A percentile compares a stretch with the other conserved stretches of the same genome.
Evolutionary conservation across 2,797 vertebrate species (phyloP).

Genomic region (Bovichtus variegatus): DNA sequence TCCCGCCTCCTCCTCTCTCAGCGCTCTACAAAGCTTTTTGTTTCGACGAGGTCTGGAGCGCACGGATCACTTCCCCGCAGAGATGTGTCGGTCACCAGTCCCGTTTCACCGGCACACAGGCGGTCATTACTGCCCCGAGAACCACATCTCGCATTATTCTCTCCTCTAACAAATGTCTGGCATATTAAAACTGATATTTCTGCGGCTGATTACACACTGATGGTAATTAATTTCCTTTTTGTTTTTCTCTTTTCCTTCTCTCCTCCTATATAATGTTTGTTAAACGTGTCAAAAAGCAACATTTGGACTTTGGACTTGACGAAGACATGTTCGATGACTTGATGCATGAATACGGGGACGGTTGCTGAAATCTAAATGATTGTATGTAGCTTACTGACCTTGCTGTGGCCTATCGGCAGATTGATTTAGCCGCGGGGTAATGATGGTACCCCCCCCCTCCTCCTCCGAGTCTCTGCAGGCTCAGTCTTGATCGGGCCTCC

Average conservation of each 20-base stretch:
- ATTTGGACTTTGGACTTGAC: neutral
- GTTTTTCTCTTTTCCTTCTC: neutral
- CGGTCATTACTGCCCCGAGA: slow-evolving; percentile 23
- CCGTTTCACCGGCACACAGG: slow-evolving; percentile 35
- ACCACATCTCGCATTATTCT: slow-evolving; percentile 7
- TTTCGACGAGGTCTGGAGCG: slow-evolving; percentile 80
- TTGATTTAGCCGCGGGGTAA: slow-evolving; percentile 66
- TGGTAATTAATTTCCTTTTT: neutral
- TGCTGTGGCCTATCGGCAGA: slow-evolving; percentile 56
- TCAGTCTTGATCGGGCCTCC: slow-evolving; percentile 70
- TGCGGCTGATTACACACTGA: neutral
- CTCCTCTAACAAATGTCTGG: slow-evolving; percentile 13
- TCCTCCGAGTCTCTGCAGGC: slow-evolving; percentile 60
- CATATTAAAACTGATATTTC: slow-evolving; percentile 4
- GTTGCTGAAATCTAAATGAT: slow-evolving; percentile 34
- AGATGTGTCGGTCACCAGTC: slow-evolving; percentile 60
- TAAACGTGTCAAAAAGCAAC: slow-evolving; percentile 5
- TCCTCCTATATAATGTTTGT: neutral
- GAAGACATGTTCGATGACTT: neutral
- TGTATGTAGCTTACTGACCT: slow-evolving; percentile 47
- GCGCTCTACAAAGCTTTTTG: slow-evolving; percentile 83
- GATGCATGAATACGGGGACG: neutral
- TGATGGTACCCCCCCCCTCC: slow-evolving; percentile 60
- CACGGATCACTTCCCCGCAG: slow-evolving; percentile 81
- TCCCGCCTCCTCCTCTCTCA: slow-evolving; percentile 35